Evolutionary conservation across 1,140 invertebrate species (phyloP).

Genomic region (Trissolcus basalis): DNA sequence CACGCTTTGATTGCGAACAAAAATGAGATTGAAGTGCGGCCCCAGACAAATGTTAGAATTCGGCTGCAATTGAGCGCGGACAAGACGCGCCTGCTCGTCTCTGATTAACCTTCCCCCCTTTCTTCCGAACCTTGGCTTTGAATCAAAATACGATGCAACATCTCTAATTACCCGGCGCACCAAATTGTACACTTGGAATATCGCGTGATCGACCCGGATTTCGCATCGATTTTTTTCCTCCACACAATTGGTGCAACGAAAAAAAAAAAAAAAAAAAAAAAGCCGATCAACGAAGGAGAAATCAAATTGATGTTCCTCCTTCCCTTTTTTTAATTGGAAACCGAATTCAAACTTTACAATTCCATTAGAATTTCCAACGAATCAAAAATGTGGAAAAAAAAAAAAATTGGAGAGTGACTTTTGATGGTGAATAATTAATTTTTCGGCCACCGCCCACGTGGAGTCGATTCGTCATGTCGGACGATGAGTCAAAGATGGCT

Average conservation of each 20-base stretch:
- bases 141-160: constrained; percentile 33
- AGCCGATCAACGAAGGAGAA: no score
- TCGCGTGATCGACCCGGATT: no score
- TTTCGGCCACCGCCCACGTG: constrained; percentile 19
- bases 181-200: constrained; percentile 30
- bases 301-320: no score
- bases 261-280: no score
- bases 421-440: neutral
- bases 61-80: constrained; percentile 44
- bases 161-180: constrained; percentile 43
- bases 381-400: neutral
- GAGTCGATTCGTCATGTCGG: constrained; percentile 21
- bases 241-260: no score
- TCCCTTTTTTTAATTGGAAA: no score
- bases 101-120: constrained; percentile 37
- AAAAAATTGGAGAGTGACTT: neutral
- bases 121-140: constrained; percentile 38
- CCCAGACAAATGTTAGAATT: constrained; percentile 12
- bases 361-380: no score
- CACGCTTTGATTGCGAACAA: constrained; percentile 15
- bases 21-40: constrained; percentile 17
- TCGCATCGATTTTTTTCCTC: no score
- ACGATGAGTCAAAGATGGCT: constrained; percentile 43
- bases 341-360: no score
- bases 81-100: constrained; percentile 34